Percentiles rank a stretch among this genome's conserved stretches.
Conservation (phyloP, 2,888 invertebrate genomes). For the Adelognathus sp. region DNA sequence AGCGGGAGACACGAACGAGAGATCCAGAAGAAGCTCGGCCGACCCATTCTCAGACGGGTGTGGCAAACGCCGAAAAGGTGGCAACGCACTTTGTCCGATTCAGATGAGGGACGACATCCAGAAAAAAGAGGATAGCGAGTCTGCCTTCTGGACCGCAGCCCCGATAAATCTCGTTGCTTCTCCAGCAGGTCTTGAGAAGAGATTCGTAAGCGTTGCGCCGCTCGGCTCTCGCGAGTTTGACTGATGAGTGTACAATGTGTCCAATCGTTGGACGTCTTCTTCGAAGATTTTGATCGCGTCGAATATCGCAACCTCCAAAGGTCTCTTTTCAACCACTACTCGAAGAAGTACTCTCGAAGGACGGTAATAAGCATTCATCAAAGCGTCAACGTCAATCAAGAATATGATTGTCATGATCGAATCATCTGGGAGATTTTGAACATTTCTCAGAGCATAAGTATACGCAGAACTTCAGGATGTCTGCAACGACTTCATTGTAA, state of each 20-base stretch:
- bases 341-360: too few relatives aligned
- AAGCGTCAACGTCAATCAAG: too few relatives aligned
- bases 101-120: conserved; percentile 12
- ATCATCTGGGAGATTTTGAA: too few relatives aligned
- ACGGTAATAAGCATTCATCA: too few relatives aligned
- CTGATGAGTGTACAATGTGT: conserved; percentile 20
- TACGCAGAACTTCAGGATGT: too few relatives aligned
- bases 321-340: too few relatives aligned
- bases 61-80: conserved; percentile 52
- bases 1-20: conserved; percentile 29
- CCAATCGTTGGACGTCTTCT: background rate
- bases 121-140: background rate
- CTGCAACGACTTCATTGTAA: too few relatives aligned
- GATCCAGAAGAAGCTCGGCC: conserved; percentile 19
- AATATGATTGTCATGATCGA: too few relatives aligned
- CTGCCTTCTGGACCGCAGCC: conserved; percentile 44
- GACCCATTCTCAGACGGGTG: conserved; percentile 51
- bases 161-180: conserved; percentile 57
- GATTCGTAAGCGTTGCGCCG: background rate
- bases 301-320: too few relatives aligned
- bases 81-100: conserved; percentile 47
- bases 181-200: conserved; percentile 38
- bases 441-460: too few relatives aligned
- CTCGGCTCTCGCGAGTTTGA: conserved; percentile 8
- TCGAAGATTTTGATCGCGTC: background rate